Evolutionary conservation across 2,888 invertebrate species (phyloP).

Genomic region (Epistrophe grossulariae): DNA sequence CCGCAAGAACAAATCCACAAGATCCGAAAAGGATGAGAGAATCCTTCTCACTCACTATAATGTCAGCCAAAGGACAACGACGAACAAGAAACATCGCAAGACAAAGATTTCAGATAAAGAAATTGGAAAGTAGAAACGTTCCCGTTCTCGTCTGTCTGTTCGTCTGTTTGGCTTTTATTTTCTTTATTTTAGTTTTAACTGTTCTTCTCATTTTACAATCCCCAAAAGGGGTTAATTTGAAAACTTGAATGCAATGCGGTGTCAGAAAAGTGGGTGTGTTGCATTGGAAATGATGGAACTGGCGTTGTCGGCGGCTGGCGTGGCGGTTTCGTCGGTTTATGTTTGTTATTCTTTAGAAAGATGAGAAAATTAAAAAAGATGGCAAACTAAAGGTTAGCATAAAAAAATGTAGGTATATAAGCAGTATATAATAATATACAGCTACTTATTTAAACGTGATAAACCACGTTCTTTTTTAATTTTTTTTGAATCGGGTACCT

Average conservation of each 20-base stretch:
- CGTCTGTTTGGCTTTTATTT: slow-evolving; percentile 36
- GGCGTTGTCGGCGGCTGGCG: neutral
- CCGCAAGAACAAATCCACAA: slow-evolving; percentile 74
- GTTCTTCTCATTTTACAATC: slow-evolving; percentile 56
- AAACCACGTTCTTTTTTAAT: too few species aligned
- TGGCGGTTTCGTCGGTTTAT: slow-evolving; percentile 10
- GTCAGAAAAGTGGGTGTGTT: neutral
- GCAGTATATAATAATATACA: too few species aligned
- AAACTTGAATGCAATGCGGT: slow-evolving; percentile 64
- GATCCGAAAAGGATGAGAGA: slow-evolving; percentile 54
- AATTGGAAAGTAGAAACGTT: slow-evolving; percentile 56
- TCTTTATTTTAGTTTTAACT: neutral
- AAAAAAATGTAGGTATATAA: neutral
- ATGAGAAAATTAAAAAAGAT: slow-evolving; percentile 60
- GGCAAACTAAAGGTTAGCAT: neutral
- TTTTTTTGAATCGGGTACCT: too few species aligned
- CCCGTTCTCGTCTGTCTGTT: neutral
- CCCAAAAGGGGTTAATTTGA: slow-evolving; percentile 71
- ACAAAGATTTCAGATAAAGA: slow-evolving; percentile 67
- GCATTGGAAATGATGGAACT: neutral
- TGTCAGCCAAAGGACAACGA: slow-evolving; percentile 30
- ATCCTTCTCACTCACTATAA: slow-evolving; percentile 32
- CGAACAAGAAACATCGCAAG: slow-evolving; percentile 55
- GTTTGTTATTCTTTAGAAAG: slow-evolving; percentile 18
- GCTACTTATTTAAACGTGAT: too few species aligned